These are phyloP conservation scores for Ophiothrix spiculata DNA, from an alignment of 35 echinoderm and acorn worm species.

Conservation along the genomic window DNA sequence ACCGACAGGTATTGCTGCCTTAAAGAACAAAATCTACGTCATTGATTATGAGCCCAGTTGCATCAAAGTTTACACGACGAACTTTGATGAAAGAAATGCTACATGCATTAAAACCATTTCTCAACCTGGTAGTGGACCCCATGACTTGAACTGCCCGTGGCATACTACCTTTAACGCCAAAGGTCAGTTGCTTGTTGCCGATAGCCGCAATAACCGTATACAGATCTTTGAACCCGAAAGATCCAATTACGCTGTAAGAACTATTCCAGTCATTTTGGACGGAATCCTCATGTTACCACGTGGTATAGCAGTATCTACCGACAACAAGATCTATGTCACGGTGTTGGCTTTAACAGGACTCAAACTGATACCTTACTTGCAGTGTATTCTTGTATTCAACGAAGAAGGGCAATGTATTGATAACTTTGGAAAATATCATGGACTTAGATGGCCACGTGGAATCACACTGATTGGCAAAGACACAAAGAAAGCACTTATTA, in stretches of 20 bases:
- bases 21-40: not conserved
- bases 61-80: not conserved
- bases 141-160: not conserved
- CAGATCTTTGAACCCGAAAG: not conserved
- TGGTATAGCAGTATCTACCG: not conserved
- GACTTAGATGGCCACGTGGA: not conserved
- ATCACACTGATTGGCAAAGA: not conserved
- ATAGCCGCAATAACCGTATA: not conserved
- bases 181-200: not conserved
- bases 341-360: not conserved
- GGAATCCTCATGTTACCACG: not conserved
- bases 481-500: not conserved
- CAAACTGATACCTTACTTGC: not conserved
- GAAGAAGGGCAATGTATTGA: not conserved
- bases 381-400: not conserved
- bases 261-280: not conserved
- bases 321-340: not conserved
- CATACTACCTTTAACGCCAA: not conserved
- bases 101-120: not conserved
- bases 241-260: not conserved
- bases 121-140: not conserved
- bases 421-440: not conserved
- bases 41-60: not conserved
- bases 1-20: not conserved
- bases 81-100: not conserved